phyloP scores from a whole-genome alignment of 2,113 vertebrate genomes.

The Sebastes fasciatus region DNA sequence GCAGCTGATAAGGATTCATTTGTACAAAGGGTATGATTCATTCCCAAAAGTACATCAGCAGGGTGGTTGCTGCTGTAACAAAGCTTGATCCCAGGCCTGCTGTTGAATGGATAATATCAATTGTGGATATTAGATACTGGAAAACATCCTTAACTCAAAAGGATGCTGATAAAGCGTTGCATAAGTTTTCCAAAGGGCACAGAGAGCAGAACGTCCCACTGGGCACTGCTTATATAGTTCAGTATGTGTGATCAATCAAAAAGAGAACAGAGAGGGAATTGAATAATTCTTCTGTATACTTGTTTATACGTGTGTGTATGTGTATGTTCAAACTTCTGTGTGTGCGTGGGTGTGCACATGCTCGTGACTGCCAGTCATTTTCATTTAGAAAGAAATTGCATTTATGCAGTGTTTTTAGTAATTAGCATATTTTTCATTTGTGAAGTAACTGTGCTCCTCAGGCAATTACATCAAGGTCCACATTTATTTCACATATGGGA shows the following conservation, averaged over 20 bases:
- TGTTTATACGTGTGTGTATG: background rate
- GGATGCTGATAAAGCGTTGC: slow-evolving; percentile 8
- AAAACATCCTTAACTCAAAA: slow-evolving; percentile 5
- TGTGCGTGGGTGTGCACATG: background rate
- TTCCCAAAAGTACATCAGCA: background rate
- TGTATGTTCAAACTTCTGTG: too few relatives aligned
- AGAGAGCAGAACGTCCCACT: background rate
- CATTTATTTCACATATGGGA: slow-evolving; percentile 52
- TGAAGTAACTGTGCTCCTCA: slow-evolving; percentile 41
- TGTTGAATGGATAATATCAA: slow-evolving; percentile 8
- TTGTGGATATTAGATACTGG: background rate
- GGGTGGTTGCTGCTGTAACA: background rate
- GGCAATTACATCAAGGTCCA: slow-evolving; percentile 49
- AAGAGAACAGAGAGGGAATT: background rate
- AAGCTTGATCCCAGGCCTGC: slow-evolving; percentile 1
- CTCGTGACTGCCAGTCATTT: slow-evolving; percentile 21
- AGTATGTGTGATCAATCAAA: slow-evolving; percentile 12
- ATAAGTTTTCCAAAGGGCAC: slow-evolving; percentile 27
- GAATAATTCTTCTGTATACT: slow-evolving; percentile 5
- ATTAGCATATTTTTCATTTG: slow-evolving; percentile 72
- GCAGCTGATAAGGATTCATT: slow-evolving; percentile 15
- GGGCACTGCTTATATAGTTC: slow-evolving; percentile 1
- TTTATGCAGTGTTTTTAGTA: slow-evolving; percentile 29
- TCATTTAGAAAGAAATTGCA: slow-evolving; percentile 52
- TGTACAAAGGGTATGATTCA: slow-evolving; percentile 6